These are phyloP conservation scores for Drosophila subpulchrella DNA, from an alignment of 1,140 invertebrate species.

Conservation along the genomic window DNA sequence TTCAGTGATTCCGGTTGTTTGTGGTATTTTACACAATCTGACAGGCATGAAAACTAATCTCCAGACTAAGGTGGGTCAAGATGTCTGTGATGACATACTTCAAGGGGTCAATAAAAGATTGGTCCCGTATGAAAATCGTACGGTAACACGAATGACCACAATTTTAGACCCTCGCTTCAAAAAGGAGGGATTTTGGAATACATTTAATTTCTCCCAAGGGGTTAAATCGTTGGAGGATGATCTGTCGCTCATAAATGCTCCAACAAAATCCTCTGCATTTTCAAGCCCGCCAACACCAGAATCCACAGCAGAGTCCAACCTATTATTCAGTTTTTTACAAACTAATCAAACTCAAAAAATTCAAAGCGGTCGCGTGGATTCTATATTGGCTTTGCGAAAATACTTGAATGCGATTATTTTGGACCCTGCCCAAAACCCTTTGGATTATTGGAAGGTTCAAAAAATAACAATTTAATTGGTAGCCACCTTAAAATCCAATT, in stretches of 20 bases:
- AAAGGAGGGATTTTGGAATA: no score
- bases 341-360: background rate
- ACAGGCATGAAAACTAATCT: background rate
- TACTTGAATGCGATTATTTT: no score
- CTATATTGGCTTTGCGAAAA: no score
- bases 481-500: no score
- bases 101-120: conserved; percentile 19
- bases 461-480: no score
- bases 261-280: background rate
- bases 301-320: conserved; percentile 2
- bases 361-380: background rate
- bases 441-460: no score
- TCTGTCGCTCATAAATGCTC: conserved; percentile 1
- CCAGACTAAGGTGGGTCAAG: conserved; percentile 6
- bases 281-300: conserved; percentile 16
- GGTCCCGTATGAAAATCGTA: no score
- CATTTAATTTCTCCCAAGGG: background rate
- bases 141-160: no score
- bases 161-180: no score
- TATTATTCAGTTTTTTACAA: conserved; percentile 6
- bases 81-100: conserved; percentile 8
- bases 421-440: no score
- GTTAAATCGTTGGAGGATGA: conserved; percentile 10
- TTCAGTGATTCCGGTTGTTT: conserved; percentile 3
- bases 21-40: conserved; percentile 3